Evolutionary conservation across 2,797 vertebrate species (phyloP), one percentile per base, ranked within the genome.

Genomic region (Pseudocheirus occidentalis): DNA sequence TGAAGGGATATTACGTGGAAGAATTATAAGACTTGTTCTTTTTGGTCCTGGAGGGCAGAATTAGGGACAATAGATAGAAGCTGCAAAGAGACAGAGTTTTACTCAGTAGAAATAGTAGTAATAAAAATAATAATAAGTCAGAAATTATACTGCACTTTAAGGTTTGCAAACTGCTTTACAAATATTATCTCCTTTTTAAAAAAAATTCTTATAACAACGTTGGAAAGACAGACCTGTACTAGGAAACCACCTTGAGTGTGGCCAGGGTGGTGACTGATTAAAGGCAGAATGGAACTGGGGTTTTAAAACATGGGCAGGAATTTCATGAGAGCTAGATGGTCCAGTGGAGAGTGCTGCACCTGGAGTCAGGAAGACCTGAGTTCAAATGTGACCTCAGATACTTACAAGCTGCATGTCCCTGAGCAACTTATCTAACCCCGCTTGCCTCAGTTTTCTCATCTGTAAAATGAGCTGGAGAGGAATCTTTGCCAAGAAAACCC

Each of bases 281-380:
- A 81, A 10, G 40, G 73, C n/a, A 31, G 28, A 28, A 27, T 21
- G 50, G 16, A 89, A 73, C 40, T 40, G 28, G 28, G 55, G 29
- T 90, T 92, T 93, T 95, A 94, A 94, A 94, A 94, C 0, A 31
- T 4, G 6, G 55, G 55, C 81, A 91, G 34, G 28, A 27, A 90
- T 66, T 73, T 94, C 55, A 91, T 59, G n/a, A 55, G 9, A 92
- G 50, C 50, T 27, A 50, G 34, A 14, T 73, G 62, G 59, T 9
- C 0, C 31, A 40, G n/a, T 73, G 66, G 66, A 40, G 6, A 21
- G 66, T 16, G 21, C 16, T 10, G 16, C 16, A 5, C 6, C 16
- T n/a, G 5, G 66, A 40, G 18, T 40, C 66, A 73, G n/a, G n/a
- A 73, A 40, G 66, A 73, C 16, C n/a, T 40, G 18, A 40, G 0